Evolutionary conservation across 2,113 vertebrate species (phyloP), one percentile per base, ranked within the genome.

Genomic region (Symphodus melops): DNA sequence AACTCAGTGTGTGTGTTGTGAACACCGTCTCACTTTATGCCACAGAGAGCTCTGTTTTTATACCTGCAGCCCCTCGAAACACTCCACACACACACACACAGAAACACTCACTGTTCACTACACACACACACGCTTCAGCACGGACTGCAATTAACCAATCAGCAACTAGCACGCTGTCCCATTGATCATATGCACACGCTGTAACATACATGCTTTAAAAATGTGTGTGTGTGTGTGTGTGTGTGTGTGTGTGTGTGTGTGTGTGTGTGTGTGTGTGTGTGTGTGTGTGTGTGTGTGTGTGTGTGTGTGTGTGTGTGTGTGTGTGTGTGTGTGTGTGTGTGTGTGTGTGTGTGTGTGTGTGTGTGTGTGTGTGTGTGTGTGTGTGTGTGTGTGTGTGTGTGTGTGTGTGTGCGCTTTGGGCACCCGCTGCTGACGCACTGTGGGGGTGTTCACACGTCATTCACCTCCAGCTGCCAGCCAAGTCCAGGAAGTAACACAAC

Each of bases 371-470:
- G 52, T 16, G 19, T 23, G 58, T 64, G 44, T 66, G 54, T 37
- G 17, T 1, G 3, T 70, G 17, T 1, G 3, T 67, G 60, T 5
- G n/a, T 59, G 36, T 21, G 56, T 52, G 68, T 68, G 28, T 23
- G 5, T 55, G 33, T 36, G 33, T 46, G 53, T 13, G n/a, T 20
- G 53, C 56, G 46, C 62, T 42, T 39, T 46, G 48, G 56, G 21
- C 48, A 48, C 36, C 57, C 79, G 36, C 59, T 67, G 36, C 59
- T 70, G 72, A 83, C 5, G 10, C 81, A 48, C 48, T 69, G 37
- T 59, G 71, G 54, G 54, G 67, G 61, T 71, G 76, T 76, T 63
- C 66, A 59, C 70, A 78, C 20, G 68, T 86, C 85, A 84, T 75
- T 78, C 57, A 20, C 79, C 71, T 70, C 57, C 20, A 80, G 56